Evolutionary conservation across 2,888 invertebrate genomes (phyloP).

Genomic region (Eurytoma adleriae): DNA sequence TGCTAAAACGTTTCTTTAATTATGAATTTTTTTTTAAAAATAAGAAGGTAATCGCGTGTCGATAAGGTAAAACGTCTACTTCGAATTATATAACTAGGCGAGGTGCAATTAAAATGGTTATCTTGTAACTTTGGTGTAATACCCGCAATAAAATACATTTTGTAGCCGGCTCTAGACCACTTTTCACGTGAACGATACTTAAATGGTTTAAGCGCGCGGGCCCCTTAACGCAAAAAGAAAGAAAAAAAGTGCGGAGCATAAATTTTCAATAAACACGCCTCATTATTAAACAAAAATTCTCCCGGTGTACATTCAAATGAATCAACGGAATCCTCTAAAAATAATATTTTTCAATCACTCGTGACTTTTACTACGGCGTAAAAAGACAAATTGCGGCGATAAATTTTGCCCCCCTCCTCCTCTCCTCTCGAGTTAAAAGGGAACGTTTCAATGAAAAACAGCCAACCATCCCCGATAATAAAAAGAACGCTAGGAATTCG

Average conservation of each 20-base stretch:
- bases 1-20: too few species aligned
- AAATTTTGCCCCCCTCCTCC: constrained; percentile 11
- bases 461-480: constrained; percentile 34
- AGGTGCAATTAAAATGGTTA: not conserved
- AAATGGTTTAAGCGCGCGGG: not conserved
- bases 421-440: constrained; percentile 15
- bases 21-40: too few species aligned
- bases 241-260: not conserved
- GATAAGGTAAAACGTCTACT: too few species aligned
- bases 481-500: constrained; percentile 45
- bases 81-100: too few species aligned
- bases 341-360: constrained; percentile 44
- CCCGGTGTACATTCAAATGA: constrained; percentile 16
- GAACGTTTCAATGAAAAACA: constrained; percentile 48
- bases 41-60: too few species aligned
- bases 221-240: not conserved
- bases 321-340: constrained; percentile 31
- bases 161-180: not conserved
- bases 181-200: constrained; percentile 1
- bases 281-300: constrained; percentile 9
- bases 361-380: constrained; percentile 29
- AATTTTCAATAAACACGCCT: constrained; percentile 18
- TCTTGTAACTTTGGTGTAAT: not conserved
- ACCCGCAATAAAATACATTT: not conserved
- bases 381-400: constrained; percentile 41